phyloP scores from a whole-genome alignment of 2,797 vertebrate species.

The Crenuchus spilurus region DNA sequence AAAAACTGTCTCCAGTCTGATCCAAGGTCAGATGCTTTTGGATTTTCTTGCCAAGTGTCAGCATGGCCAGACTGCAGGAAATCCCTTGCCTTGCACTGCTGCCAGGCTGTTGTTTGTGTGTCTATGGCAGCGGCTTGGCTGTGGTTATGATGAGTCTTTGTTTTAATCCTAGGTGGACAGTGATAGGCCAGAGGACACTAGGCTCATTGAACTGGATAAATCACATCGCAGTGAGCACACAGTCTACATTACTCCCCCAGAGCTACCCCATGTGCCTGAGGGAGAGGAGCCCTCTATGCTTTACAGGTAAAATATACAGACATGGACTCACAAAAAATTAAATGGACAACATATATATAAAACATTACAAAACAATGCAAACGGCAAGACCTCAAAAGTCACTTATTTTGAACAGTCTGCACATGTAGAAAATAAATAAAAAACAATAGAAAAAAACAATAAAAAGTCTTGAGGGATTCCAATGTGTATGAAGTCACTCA shows the following conservation, averaged over 20 bases:
- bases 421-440: slow-evolving; percentile 1
- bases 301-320: slow-evolving; percentile 82
- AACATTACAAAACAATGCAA: slow-evolving; percentile 8
- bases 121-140: not conserved
- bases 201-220: slow-evolving; percentile 95
- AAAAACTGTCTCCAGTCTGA: slow-evolving; percentile 20
- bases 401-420: not conserved
- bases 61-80: slow-evolving; percentile 34
- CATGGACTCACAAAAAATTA: slow-evolving; percentile 4
- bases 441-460: too few species aligned
- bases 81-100: slow-evolving; percentile 12
- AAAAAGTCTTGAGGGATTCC: slow-evolving; percentile 16
- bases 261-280: slow-evolving; percentile 89
- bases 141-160: slow-evolving; percentile 15
- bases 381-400: not conserved
- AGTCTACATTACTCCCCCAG: slow-evolving; percentile 95
- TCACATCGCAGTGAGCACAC: slow-evolving; percentile 97
- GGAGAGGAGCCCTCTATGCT: slow-evolving; percentile 92
- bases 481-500: not conserved
- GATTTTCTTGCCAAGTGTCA: not conserved
- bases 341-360: slow-evolving; percentile 1
- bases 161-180: slow-evolving; percentile 82
- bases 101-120: slow-evolving; percentile 25
- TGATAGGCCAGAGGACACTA: slow-evolving; percentile 87
- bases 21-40: slow-evolving; percentile 29